Conservation (phyloP, 2,888 invertebrate species). For the Tinea pellionella region DNA sequence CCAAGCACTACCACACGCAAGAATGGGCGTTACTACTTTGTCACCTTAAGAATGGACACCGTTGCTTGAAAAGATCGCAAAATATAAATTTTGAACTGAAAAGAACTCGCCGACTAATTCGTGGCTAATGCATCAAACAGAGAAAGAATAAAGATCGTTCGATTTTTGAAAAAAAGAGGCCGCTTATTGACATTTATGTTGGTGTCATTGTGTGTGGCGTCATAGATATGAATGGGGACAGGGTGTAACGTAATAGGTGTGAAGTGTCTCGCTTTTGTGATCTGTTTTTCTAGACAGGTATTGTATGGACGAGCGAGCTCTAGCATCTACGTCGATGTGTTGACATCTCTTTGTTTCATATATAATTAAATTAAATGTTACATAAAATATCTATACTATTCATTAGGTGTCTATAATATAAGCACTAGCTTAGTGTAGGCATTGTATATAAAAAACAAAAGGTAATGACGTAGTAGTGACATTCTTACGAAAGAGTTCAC, state of each 20-base stretch:
- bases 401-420: no score
- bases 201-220: constrained; percentile 61
- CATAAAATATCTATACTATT: no score
- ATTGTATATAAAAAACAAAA: no score
- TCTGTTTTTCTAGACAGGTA: constrained; percentile 42
- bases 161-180: constrained; percentile 28
- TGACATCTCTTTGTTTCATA: background rate
- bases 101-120: constrained; percentile 57
- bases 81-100: constrained; percentile 35
- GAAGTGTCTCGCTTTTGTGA: constrained; percentile 57
- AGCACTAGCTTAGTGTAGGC: no score
- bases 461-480: no score
- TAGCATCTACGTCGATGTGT: background rate
- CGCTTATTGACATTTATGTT: constrained; percentile 54
- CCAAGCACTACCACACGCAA: constrained; percentile 60
- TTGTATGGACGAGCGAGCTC: constrained; percentile 16
- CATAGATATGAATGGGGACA: constrained; percentile 48
- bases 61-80: constrained; percentile 28
- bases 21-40: constrained; percentile 59
- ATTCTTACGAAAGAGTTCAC: no score
- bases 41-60: constrained; percentile 46
- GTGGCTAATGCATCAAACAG: constrained; percentile 61
- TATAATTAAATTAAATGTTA: no score
- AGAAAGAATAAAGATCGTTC: constrained; percentile 40
- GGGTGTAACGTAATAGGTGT: constrained; percentile 63